phyloP scores from a whole-genome alignment of 2,113 vertebrate species.

The Alligator mississippiensis region DNA sequence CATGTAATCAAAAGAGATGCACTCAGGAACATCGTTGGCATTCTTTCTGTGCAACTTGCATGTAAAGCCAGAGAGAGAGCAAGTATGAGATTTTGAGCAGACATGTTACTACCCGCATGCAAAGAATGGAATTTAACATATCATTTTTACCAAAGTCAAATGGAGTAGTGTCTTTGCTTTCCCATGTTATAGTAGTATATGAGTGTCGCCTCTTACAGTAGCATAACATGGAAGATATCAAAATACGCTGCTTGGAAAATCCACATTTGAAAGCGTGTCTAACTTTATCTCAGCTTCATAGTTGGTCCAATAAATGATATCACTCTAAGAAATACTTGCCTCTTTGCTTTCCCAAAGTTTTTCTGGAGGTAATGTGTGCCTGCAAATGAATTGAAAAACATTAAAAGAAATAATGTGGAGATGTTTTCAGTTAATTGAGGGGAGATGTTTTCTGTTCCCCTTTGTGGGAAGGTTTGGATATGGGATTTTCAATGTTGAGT shows the following conservation, averaged over 20 bases:
- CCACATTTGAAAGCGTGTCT: too few relatives aligned
- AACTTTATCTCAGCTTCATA: too few relatives aligned
- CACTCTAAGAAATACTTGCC: too few relatives aligned
- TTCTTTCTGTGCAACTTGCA: not conserved
- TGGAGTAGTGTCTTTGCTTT: not conserved
- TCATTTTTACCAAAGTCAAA: not conserved
- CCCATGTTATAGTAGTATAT: too few relatives aligned
- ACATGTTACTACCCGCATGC: not conserved
- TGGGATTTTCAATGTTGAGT: not conserved
- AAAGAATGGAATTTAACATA: not conserved
- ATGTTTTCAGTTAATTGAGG: not conserved
- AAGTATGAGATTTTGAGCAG: not conserved
- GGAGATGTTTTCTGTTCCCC: not conserved
- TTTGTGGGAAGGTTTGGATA: not conserved
- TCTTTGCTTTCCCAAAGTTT: too few relatives aligned
- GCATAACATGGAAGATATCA: too few relatives aligned
- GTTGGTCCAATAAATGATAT: too few relatives aligned
- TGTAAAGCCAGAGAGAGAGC: not conserved
- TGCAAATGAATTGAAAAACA: not conserved
- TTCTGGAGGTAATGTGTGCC: too few relatives aligned
- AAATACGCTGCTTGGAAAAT: too few relatives aligned
- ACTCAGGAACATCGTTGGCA: not conserved
- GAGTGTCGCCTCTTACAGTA: too few relatives aligned
- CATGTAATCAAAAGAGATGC: not conserved
- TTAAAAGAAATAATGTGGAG: not conserved